Conservation (phyloP, 2,113 vertebrate species). For the Synchiropus splendidus region DNA sequence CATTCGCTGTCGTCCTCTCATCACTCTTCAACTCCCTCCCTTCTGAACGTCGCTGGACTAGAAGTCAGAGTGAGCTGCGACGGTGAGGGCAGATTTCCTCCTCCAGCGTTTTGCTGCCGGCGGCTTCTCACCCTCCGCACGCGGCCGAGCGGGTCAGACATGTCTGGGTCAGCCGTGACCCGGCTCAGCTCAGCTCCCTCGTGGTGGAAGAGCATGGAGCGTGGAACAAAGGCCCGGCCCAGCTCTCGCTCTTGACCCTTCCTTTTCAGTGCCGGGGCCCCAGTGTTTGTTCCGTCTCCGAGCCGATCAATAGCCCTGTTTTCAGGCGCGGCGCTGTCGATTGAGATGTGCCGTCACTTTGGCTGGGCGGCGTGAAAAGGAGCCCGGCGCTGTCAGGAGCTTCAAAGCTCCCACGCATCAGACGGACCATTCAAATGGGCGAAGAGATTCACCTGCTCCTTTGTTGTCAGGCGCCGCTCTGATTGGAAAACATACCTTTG, state of each 20-base stretch:
- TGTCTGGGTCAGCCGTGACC: no score
- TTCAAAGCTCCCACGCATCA: conserved; percentile 43
- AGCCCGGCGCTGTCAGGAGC: conserved; percentile 7
- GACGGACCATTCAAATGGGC: conserved; percentile 23
- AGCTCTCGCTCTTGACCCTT: conserved; percentile 37
- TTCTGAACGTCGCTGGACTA: no score
- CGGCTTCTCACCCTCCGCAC: no score
- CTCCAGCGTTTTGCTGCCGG: no score
- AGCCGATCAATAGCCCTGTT: conserved; percentile 48
- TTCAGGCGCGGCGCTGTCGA: conserved; percentile 41
- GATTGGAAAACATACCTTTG: conserved; percentile 2
- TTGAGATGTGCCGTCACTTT: conserved; percentile 39
- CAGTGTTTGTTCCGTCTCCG: conserved; percentile 35
- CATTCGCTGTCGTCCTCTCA: no score
- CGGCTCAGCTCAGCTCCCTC: conserved; percentile 14
- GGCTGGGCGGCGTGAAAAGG: conserved; percentile 11
- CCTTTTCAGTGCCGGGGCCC: conserved; percentile 9
- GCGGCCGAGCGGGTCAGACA: no score
- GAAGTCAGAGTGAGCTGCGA: no score
- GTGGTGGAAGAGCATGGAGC: conserved; percentile 46
- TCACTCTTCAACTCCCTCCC: no score
- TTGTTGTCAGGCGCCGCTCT: conserved; percentile 3
- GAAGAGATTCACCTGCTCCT: conserved; percentile 2
- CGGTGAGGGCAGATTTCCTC: no score
- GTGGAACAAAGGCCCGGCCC: conserved; percentile 31